Evolutionary conservation across 2,113 vertebrate genomes (phyloP).

Genomic region (Nothocercus julius): DNA sequence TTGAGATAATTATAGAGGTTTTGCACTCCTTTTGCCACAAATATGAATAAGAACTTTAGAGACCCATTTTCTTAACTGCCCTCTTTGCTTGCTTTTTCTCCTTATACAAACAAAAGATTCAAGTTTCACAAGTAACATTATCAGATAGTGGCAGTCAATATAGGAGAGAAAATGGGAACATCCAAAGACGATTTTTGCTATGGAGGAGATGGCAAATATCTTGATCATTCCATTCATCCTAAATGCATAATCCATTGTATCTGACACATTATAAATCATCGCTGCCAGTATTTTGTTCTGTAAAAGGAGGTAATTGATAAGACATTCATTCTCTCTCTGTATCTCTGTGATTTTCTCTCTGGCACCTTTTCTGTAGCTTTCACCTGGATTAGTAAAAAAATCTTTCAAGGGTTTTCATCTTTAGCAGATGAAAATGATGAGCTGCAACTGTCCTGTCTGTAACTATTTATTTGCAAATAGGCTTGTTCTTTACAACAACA

Average conservation of each 20-base stretch:
- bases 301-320: rapidly evolving
- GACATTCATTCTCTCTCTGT: background rate
- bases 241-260: background rate
- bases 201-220: background rate
- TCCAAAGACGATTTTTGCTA: no score
- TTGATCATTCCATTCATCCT: background rate
- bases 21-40: slow-evolving; percentile 42
- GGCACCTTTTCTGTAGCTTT: background rate
- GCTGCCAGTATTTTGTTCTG: background rate
- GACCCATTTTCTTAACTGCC: background rate
- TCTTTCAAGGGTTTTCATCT: background rate
- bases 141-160: background rate
- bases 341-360: background rate
- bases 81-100: background rate
- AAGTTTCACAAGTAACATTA: background rate
- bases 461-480: background rate
- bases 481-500: background rate
- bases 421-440: background rate
- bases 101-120: background rate
- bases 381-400: background rate
- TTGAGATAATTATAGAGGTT: slow-evolving; percentile 36
- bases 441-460: background rate
- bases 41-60: slow-evolving; percentile 49
- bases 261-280: background rate
- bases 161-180: background rate